Evolutionary conservation across 2,888 invertebrate genomes (phyloP), one percentile per base, ranked within the genome.

Genomic region (Cerastis rubricosa): DNA sequence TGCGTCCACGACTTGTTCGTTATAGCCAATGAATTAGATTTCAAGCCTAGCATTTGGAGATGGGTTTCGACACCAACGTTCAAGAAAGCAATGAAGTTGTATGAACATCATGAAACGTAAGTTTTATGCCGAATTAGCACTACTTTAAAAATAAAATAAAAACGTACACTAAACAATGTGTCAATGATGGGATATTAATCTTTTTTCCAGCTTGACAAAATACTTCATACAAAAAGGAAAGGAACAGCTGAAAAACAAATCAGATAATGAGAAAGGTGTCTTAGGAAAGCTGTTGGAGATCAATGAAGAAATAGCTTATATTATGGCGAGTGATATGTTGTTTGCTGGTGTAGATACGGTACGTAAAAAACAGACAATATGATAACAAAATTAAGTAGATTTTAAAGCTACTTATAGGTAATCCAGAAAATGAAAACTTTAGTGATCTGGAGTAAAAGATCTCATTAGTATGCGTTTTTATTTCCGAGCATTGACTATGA

Each of bases 341-440:
- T 95, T 97, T 67, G 98, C 97, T 40, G 98, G 98, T 67, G 96
- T 98, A n/a, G 98, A 98, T 91, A 98, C 98, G 80, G 98, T 98
- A 93, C 93, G 84, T 2, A 47, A 1, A 49, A 63, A n/a, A 35
- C 8, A 25, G 14, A 25, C 9, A 22, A 17, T 35, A 40, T 64
- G 12, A 29, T 14, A 45, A 35, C 9, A 8, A 14, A 57, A n/a
- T 7, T 9, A 9, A 9, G 0, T 12, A 22, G 4, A 0, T 51
- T 45, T 25, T 19, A 40, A n/a, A 64, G 35, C 19, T 8, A 25
- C n/a, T n/a, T n/a, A 35, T 17, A 59, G 17, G 17, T 59, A 61
- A 19, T 61, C 29, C 59, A 61, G 19, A 29, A 35, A 61, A 59
- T 12, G 8, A 29, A 9, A 1, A 9, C 2, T 61, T 35, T 19